These are phyloP conservation scores for Oceanodroma tethys DNA, from an alignment of 2,113 vertebrate species.

Conservation along the genomic window DNA sequence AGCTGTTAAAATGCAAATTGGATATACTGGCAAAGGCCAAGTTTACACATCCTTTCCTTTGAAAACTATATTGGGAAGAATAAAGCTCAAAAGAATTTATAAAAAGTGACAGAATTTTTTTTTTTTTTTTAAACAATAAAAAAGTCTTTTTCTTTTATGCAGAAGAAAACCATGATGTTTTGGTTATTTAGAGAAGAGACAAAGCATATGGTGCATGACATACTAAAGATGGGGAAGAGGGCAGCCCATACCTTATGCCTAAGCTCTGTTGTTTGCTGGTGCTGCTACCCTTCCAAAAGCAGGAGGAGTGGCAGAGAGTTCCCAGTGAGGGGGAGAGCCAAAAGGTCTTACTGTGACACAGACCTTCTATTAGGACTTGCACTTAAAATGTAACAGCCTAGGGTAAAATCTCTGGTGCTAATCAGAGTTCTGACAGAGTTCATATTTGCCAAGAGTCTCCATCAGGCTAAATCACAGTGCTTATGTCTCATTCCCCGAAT, in stretches of 20 bases:
- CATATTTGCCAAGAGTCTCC: not conserved
- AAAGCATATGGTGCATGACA: not conserved
- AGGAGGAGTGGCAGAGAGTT: not conserved
- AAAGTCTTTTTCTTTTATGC: not conserved
- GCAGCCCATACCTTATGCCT: not conserved
- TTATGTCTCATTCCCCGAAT: not conserved
- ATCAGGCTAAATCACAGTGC: not conserved
- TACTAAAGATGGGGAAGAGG: not conserved
- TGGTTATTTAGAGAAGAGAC: not conserved
- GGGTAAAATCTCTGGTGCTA: not conserved
- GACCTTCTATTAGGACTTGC: not conserved
- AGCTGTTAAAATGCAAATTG: not conserved
- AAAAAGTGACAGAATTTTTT: not conserved
- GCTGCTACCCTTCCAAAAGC: not conserved
- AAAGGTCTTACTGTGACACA: not conserved
- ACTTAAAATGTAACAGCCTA: not conserved
- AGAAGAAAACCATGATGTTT: not conserved
- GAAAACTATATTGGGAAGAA: not conserved
- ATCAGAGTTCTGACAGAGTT: not conserved
- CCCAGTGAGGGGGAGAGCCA: not conserved
- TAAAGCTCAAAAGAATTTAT: not conserved
- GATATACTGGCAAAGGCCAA: not conserved
- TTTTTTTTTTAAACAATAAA: not conserved
- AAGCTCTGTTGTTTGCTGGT: not conserved
- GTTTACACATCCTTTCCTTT: not conserved